Evolutionary conservation across 2,797 vertebrate genomes (phyloP), one percentile per base, ranked within the genome.

Genomic region (Mustela erminea): DNA sequence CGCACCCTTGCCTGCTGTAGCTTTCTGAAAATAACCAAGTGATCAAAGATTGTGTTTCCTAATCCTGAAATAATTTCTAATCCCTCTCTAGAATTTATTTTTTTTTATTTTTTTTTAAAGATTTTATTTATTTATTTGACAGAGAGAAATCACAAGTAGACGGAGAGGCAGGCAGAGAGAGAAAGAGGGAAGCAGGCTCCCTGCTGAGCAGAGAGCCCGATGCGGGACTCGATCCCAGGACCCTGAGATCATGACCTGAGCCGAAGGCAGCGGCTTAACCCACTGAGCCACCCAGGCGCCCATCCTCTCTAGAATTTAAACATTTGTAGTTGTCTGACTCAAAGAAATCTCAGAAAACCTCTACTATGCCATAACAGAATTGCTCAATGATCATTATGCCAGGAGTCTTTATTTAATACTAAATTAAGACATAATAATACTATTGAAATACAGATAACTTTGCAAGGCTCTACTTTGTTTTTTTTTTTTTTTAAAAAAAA

Each of bases 61-160:
- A 60, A 78, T 92, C 68, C 6, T 46, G 29, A 91, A 98, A 96
- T 96, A 83, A 98, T 98, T 98, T 98, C 90, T 93, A 97, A 92
- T 98, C 97, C 95, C 97, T 98, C 96, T 96, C 94, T 98, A 97
- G 94, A 98, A 94, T 93, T 97, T 98, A 98, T n/a, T n/a, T n/a
- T n/a, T n/a, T n/a, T n/a, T n/a, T n/a, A n/a, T n/a, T n/a, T n/a
- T n/a, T n/a, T n/a, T n/a, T n/a, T n/a, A n/a, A n/a, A n/a, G n/a
- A n/a, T n/a, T n/a, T n/a, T n/a, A n/a, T n/a, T n/a, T n/a, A n/a
- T n/a, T n/a, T n/a, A n/a, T n/a, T n/a, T n/a, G n/a, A n/a, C n/a
- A n/a, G n/a, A n/a, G n/a, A n/a, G n/a, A n/a, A n/a, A n/a, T n/a
- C n/a, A n/a, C n/a, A n/a, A n/a, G n/a, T n/a, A n/a, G n/a, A n/a